phyloP scores from a whole-genome alignment of 2,113 vertebrate genomes.

The Eleginops maclovinus region DNA sequence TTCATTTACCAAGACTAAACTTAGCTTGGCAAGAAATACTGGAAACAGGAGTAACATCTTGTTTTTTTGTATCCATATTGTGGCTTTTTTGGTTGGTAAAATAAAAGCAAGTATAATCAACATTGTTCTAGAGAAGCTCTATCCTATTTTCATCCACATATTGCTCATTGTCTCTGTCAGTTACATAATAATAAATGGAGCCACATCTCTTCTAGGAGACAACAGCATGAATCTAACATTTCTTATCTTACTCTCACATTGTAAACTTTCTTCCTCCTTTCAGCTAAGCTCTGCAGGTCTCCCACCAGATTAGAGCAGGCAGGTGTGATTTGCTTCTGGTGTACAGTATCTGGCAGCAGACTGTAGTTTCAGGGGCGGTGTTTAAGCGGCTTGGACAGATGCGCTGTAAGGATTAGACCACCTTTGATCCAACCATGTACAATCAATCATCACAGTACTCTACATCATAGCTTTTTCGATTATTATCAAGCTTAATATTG shows the following conservation, averaged over 20 bases:
- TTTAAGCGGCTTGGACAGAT: slow-evolving; percentile 69
- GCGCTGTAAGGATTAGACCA: slow-evolving; percentile 59
- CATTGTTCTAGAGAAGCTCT: slow-evolving; percentile 22
- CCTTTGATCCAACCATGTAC: slow-evolving; percentile 56
- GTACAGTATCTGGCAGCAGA: slow-evolving; percentile 58
- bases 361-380: slow-evolving; percentile 44
- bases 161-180: slow-evolving; percentile 33
- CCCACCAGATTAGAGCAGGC: slow-evolving; percentile 51
- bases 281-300: slow-evolving; percentile 55
- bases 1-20: neutral
- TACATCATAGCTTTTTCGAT: slow-evolving; percentile 46
- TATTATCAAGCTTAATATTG: slow-evolving; percentile 58
- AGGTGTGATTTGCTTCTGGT: slow-evolving; percentile 55
- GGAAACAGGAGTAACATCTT: neutral
- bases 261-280: slow-evolving; percentile 37
- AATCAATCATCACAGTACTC: slow-evolving; percentile 58
- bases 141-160: slow-evolving; percentile 39
- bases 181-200: slow-evolving; percentile 52
- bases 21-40: neutral
- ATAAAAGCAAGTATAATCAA: slow-evolving; percentile 1
- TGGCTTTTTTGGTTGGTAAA: neutral
- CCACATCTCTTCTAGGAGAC: slow-evolving; percentile 26
- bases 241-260: slow-evolving; percentile 33
- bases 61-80: neutral
- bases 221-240: slow-evolving; percentile 35